Evolutionary conservation across 2,113 vertebrate genomes (phyloP).

Genomic region (Tragulus kanchil): DNA sequence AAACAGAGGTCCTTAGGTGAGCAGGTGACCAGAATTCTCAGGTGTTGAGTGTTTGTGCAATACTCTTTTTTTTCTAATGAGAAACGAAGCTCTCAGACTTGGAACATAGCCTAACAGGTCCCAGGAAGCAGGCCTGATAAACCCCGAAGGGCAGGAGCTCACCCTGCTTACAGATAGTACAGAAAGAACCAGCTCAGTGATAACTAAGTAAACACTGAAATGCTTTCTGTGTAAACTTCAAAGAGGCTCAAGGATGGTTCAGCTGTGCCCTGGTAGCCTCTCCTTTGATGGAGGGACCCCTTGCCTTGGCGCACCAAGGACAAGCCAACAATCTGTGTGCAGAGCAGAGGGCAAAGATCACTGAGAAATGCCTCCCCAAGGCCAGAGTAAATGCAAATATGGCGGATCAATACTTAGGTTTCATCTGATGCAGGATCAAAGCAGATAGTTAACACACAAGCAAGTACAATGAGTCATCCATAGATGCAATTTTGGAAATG

Average conservation of each 20-base stretch:
- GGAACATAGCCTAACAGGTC: neutral
- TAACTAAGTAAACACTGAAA: neutral
- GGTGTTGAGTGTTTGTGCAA: neutral
- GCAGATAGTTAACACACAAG: neutral
- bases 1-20: neutral
- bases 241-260: constrained; percentile 61
- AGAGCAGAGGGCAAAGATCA: neutral
- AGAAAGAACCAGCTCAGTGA: neutral
- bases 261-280: constrained; percentile 29
- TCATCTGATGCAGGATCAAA: constrained; percentile 42
- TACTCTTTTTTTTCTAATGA: neutral
- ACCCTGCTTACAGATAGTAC: neutral
- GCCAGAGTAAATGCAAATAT: constrained; percentile 14
- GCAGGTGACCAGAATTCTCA: neutral
- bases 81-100: neutral
- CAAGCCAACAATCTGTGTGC: constrained; percentile 55
- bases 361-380: constrained; percentile 33
- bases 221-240: constrained; percentile 61
- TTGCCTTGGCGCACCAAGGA: neutral
- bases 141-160: neutral
- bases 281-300: constrained; percentile 46
- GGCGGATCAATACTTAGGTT: constrained; percentile 34
- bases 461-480: constrained; percentile 21
- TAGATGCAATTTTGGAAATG: neutral
- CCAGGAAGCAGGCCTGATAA: neutral